Evolutionary conservation across 2,888 invertebrate species (phyloP), one percentile per base, ranked within the genome.

Genomic region (Leucophenga montana): DNA sequence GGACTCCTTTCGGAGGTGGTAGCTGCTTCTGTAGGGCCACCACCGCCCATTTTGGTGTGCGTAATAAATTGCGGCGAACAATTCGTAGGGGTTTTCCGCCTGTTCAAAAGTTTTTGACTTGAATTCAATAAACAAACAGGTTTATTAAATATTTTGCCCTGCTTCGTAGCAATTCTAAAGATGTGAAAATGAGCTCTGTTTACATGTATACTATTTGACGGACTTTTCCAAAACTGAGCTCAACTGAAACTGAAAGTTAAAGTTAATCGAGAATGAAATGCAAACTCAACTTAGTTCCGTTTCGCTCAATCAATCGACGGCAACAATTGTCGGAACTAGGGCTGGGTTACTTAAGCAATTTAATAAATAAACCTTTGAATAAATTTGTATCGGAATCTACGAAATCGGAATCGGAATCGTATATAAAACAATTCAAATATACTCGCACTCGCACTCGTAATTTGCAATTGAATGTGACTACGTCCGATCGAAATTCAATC

Each of bases 91-190:
- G 71, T 82, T 82, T 80, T 80, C 80, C 80, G 84, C 72, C 73
- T 74, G 80, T 83, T 82, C 84, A 80, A 80, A 80, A 80, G 79
- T 68, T 80, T 80, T 80, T 80, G 80, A 80, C 80, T 80, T 80
- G 84, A 75, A 80, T 80, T 80, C 80, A 80, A 80, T 80, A 83
- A 80, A 83, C 80, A 80, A 82, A 80, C 80, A 84, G 84, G 83
- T 83, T 80, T 82, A 80, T 80, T 80, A 80, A 79, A 80, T 80
- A 82, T 79, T 79, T 78, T 68, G 72, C 69, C 71, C 81, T 39
- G 75, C 76, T 75, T 72, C 67, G 67, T 59, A 77, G 76, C 72
- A 22, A 22, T 44, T 22, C 50, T 50, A 3, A 50, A 18, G 50
- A 50, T 18, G 50, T 50, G 16, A 50, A 50, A 50, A 50, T 50